Base-by-base conservation (phyloP, 92 coral and sea anemone genomes). In the Palythoa grandiflora region DNA sequence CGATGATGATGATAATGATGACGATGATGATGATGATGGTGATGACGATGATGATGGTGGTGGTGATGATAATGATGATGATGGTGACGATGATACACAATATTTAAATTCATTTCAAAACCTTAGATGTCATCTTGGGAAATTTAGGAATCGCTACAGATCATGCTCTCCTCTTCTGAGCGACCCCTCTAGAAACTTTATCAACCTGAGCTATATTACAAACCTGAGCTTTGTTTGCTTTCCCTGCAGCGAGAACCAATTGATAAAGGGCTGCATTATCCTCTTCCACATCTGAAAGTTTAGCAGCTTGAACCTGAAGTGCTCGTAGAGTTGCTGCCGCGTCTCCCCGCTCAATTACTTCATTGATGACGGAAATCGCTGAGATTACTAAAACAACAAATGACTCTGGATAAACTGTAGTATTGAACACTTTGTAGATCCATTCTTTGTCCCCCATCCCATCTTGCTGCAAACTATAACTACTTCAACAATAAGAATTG, bases 351-450 rank as follows among this genome's bases (percentile, higher is more conserved):
- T 97, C 98, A 76, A 97, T 89, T 70, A 94, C 94, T 80, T 93
- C 94, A 88, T 97, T 97, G 87, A 97, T 97, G 79, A 93, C 94
- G 12, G 98, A 91, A 73, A 97, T 89, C 19, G 99, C 99, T 61
- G 99, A 80, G 52, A 97, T 95, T 78, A 97, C 99, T 97, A 38
- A 17, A 35, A 70, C 71, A 53, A 55, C 52, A 51, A 37, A 47
- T 11, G 3, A 61, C 20, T 3, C 16, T 35, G 9, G 40, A 14
- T 47, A 21, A 3, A 3, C 12, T 40, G 19, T 12, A 21, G 4
- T n/a, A 12, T 7, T 12, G 2, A 16, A 57, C 12, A 12, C n/a
- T 57, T 12, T 57, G 63, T 57, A 12, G n/a, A 3, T 1, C 63
- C 16, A 12, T 4, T 12, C 3, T 12, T 16, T n/a, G 12, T 57